Evolutionary conservation across 2,113 vertebrate genomes (phyloP), one percentile per base, ranked within the genome.

Genomic region (Microcebus griseorufus): DNA sequence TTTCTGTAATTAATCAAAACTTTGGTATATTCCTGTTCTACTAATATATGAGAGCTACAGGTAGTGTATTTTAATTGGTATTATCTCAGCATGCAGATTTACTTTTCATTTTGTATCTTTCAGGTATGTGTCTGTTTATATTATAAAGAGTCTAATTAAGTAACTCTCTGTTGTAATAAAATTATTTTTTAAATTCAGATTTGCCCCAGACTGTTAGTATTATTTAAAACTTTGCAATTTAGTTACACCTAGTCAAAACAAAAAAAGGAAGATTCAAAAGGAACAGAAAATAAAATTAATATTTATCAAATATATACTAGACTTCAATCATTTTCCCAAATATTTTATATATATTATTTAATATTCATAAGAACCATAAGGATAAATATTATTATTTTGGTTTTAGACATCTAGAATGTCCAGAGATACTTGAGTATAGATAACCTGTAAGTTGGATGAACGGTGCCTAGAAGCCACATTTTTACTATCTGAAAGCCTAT

Each of bases 401-500:
- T 25, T 73, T 90, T 64, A 85, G 14, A 39, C 8, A n/a, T 39
- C 9, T 81, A 34, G 5, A 69, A 20, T 53, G 42, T 53, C 8
- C 7, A 27, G 18, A 45, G 9, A 10, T 34, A 45, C 9, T 80
- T 1, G 64, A 65, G n/a, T 80, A 34, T 45, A 42, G 17, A 80
- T 14, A 82, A 4, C 8, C 29, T 60, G 17, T 13, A 39, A 39
- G 13, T 25, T 48, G 42, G 12, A 48, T 34, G 20, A 48, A 5
- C 6, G 0, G 0, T 29, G 5, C 27, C 48, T 32, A 20, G 9
- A 73, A 60, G 37, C 1, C 45, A 23, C 8, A 1, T 37, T 84
- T 92, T 75, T 90, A 25, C 85, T 14, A 1, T 83, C 48, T 60
- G 20, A 67, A 72, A 80, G 16, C 25, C 16, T 23, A 0, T 29